A percentile compares a stretch with the other conserved stretches of the same genome.
Evolutionary conservation across 2,888 invertebrate species (phyloP).

Genomic region (Lithosia quadra): DNA sequence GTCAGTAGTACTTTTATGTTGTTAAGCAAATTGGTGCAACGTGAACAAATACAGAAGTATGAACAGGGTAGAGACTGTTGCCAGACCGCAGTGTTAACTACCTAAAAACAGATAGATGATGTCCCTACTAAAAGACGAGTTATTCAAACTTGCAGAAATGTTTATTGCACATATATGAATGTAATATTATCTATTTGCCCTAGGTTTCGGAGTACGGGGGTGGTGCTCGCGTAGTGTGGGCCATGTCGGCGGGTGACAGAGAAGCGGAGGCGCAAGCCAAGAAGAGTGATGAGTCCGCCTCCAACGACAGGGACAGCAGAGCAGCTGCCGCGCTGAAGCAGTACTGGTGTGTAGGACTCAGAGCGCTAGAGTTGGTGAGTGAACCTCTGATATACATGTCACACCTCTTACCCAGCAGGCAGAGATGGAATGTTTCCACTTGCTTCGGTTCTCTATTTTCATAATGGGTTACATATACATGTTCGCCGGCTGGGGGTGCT

Average conservation of each 20-base stretch:
- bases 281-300: conserved; percentile 80
- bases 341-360: conserved; percentile 87
- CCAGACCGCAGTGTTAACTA: background rate
- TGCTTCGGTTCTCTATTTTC: background rate
- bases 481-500: too few species aligned
- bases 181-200: conserved; percentile 54
- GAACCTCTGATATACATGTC: background rate
- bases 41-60: too few species aligned
- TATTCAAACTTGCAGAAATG: too few species aligned
- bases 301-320: conserved; percentile 73
- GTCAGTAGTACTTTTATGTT: too few species aligned
- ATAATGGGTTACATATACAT: background rate
- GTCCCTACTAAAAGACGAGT: too few species aligned
- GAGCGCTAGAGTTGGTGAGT: conserved; percentile 89
- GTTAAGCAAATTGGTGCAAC: too few species aligned
- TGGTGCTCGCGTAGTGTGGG: conserved; percentile 84
- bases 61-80: background rate
- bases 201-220: conserved; percentile 83
- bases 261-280: conserved; percentile 86
- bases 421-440: background rate
- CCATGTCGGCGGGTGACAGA: conserved; percentile 89
- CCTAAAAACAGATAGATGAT: background rate
- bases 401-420: background rate
- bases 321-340: conserved; percentile 77
- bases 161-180: background rate